Evolutionary conservation across 1,140 invertebrate species (phyloP).

Genomic region (Drosophila nasuta): DNA sequence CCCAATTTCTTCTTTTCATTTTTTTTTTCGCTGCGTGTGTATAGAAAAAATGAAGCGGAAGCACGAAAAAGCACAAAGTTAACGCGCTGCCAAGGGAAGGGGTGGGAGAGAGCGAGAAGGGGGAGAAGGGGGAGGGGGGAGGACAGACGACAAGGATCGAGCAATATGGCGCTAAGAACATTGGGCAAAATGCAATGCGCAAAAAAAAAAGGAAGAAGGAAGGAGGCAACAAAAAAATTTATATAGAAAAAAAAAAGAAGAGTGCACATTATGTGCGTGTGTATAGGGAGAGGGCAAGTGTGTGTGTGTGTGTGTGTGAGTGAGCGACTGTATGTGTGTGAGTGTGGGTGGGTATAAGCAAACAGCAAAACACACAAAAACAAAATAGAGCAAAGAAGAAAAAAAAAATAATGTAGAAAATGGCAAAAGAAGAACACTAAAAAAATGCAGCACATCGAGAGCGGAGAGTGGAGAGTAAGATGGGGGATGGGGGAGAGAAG

Average conservation of each 20-base stretch:
- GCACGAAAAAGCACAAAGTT: slow-evolving; percentile 80
- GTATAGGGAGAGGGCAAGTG: slow-evolving; percentile 30
- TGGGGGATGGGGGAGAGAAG: not conserved
- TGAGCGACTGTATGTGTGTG: slow-evolving; percentile 17
- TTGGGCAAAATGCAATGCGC: slow-evolving; percentile 77
- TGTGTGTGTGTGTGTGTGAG: slow-evolving; percentile 33
- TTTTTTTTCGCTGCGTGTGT: slow-evolving; percentile 27
- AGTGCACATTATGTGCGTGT: slow-evolving; percentile 72
- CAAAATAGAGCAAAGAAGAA: slow-evolving; percentile 74
- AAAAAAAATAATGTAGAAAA: slow-evolving; percentile 73
- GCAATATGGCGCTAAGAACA: slow-evolving; percentile 80
- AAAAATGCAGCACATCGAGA: slow-evolving; percentile 59
- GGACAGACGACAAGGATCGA: slow-evolving; percentile 43
- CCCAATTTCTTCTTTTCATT: slow-evolving; percentile 19
- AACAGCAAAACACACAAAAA: slow-evolving; percentile 83
- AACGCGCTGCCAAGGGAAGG: slow-evolving; percentile 46
- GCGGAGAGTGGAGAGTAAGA: not conserved
- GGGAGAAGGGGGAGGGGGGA: slow-evolving; percentile 2
- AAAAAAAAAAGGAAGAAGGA: slow-evolving; percentile 44
- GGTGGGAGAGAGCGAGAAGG: not conserved
- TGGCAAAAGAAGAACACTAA: slow-evolving; percentile 56
- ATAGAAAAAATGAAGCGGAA: slow-evolving; percentile 77
- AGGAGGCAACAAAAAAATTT: slow-evolving; percentile 1
- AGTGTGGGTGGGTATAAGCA: slow-evolving; percentile 42
- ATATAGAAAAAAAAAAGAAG: slow-evolving; percentile 23